Conservation (phyloP, 2,888 invertebrate genomes). For the Scaptomyza reducta region DNA sequence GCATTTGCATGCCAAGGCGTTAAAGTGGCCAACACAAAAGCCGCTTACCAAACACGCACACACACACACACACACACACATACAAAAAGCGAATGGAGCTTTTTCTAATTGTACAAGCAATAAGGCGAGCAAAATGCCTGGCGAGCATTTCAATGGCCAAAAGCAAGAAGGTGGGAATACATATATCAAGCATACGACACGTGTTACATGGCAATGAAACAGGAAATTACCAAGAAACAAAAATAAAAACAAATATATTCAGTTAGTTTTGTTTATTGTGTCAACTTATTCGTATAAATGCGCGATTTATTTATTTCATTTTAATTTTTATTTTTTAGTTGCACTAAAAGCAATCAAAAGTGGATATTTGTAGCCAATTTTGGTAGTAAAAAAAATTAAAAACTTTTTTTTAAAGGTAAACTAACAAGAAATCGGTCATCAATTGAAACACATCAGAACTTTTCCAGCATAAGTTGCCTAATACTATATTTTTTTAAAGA, state of each 20-base stretch:
- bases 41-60: constrained; percentile 26
- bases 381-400: too few species aligned
- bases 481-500: too few species aligned
- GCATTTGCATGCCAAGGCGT: constrained; percentile 50
- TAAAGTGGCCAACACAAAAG: constrained; percentile 26
- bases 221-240: constrained; percentile 15
- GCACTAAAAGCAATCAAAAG: too few species aligned
- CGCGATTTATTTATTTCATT: too few species aligned
- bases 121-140: constrained; percentile 26
- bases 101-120: constrained; percentile 50
- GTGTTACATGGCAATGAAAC: constrained; percentile 16
- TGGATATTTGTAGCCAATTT: too few species aligned
- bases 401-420: too few species aligned
- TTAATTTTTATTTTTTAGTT: too few species aligned
- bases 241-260: background rate
- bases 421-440: too few species aligned
- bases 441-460: too few species aligned
- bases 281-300: too few species aligned
- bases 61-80: background rate
- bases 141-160: constrained; percentile 32
- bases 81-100: constrained; percentile 20
- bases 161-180: background rate
- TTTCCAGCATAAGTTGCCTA: too few species aligned
- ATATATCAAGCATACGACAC: constrained; percentile 33
- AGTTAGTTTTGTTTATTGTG: background rate